Base-by-base conservation (phyloP, 2,888 invertebrate genomes). In the Sturmia bella region DNA sequence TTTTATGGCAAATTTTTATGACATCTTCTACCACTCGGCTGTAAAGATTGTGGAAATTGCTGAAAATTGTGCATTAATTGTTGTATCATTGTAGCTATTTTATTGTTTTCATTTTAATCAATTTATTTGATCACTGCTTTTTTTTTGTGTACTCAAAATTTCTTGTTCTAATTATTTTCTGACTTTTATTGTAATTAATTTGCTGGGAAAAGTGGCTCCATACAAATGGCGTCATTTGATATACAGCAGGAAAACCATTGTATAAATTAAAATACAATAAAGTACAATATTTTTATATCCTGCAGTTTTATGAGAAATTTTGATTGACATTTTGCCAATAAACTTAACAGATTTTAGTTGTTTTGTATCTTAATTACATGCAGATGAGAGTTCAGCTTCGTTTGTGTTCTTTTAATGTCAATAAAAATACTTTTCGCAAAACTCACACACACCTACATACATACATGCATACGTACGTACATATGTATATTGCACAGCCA, bases 41-140 rank as follows among this genome's bases (percentile, higher is more conserved):
- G 77, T 81, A 81, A 81, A 81, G 81, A 77, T 82, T 78, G 74
- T 70, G 3, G 54, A 48, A 69, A 19, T 59, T 59, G 59, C 37
- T 43, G 50, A 70, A 63, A 70, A 78, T 70, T 59, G 69, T 82
- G 48, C 70, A 82, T 78, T 82, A 78, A 82, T 66, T 79, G 66
- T 73, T 39, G 72, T 78, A 78, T 72, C 43, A 59, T 64, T 69
- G 39, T 57, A 74, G 69, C 54, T 45, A 43, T 66, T 78, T 78
- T 66, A 72, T 78, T 72, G 78, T 72, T 78, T 72, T 78, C 59
- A 78, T 78, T 43, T 21, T 52, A 52, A 72, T 77, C 63, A 45
- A 41, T 19, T 41, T 59, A 41, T 37, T 66, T 50, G 48, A 75
- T 68, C 43, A 66, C 7, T 37, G 9, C n/a, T 39, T 39, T 24